Base-by-base conservation (phyloP, 1,140 invertebrate genomes). In the Heliconius himera region DNA sequence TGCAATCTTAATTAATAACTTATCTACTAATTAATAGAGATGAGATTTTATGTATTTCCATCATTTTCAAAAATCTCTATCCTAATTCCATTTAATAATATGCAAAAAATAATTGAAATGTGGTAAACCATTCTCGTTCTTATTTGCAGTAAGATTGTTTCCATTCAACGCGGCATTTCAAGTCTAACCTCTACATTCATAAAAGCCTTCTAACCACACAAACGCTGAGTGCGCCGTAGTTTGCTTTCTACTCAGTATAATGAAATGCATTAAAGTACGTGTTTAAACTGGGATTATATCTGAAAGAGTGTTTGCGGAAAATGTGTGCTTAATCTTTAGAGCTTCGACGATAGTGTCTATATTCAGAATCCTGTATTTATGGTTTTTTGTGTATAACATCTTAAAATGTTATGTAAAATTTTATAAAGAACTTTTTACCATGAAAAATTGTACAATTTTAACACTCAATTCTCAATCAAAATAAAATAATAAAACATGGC, bases 201-300 rank as follows among this genome's bases (percentile, higher is more conserved):
- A 56, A 56, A 56, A 56, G 54, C 54, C n/a, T 56, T 56, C 54
- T 56, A 56, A 56, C 54, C 54, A 56, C 13, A 54, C 51, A 54
- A 22, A 56, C 54, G 54, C 22, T 22, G n/a, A 56, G 54, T 56
- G n/a, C n/a, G 54, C 54, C 54, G 54, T n/a, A 56, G 54, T 60
- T 60, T 60, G 20, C 56, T 60, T 60, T 60, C 56, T 60, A 22
- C 56, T 60, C n/a, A 60, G 56, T 60, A 60, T 60, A 60, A 60
- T 60, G n/a, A 60, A 60, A 60, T 60, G 56, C 56, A 60, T 60
- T 26, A 60, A 60, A 60, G 56, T 60, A 60, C 56, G 56, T 60
- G 56, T 60, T 60, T 60, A 60, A 60, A 60, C 56, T 60, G 0
- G 56, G 56, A 60, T 60, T 22, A 60, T 60, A 60, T 60, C 56